Base-by-base conservation (phyloP, 2,888 invertebrate genomes). In the Ochlodes sylvanus region DNA sequence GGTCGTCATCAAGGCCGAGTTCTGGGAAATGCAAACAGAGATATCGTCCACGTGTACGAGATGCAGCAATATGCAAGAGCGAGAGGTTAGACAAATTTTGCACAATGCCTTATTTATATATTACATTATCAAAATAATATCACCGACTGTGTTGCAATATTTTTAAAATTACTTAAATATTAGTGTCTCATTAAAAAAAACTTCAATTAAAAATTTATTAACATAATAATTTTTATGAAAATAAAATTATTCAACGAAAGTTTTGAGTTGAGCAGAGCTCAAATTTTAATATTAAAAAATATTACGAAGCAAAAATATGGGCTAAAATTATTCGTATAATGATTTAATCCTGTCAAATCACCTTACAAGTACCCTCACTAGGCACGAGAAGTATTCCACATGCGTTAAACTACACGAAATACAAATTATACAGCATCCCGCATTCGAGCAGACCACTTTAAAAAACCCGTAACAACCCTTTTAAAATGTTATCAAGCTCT, bases 401-500 rank as follows among this genome's bases (percentile, higher is more conserved):
- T 61, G 54, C 52, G 60, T 60, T 67, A 44, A 60, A 60, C 52
- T 61, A 67, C 60, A 60, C 19, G 44, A 61, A 67, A 67, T 44
- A 42, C 19, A 67, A 57, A 60, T 67, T 61, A 61, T 42, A 54
- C 42, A 19, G 50, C 15, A 44, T 41, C 66, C 38, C 55, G 56
- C 34, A 62, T 62, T 68, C 67, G 62, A 56, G 61, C 10, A 50
- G 14, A 68, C 34, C 62, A 62, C 60, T 67, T 61, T 19, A 21
- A 21, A 67, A 67, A 66, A 44, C 27, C 34, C 44, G 64, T 64
- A 61, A 61, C 67, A 61, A 67, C 67, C 47, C 67, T 47, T 60
- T 67, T 61, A 67, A 67, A 67, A 67, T 47, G 47, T 67, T 61
- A 67, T 61, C 47, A 67, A 67, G 41, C 60, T 57, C 54, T 34